Base-by-base conservation (phyloP, 2,113 vertebrate genomes). In the Pachypanchax playfairii region DNA sequence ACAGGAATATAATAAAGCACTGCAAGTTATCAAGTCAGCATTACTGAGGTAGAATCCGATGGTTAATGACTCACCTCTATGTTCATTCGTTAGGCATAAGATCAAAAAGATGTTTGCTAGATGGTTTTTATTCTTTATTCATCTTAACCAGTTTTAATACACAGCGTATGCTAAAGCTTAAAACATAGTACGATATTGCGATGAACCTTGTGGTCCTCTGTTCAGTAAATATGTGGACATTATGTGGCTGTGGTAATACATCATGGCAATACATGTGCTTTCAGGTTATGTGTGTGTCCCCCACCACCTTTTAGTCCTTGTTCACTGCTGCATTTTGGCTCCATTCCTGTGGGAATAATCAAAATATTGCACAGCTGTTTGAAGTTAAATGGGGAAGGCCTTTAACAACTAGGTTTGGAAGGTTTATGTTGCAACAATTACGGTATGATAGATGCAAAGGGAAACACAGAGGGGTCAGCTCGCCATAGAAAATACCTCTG, bases 351-450 rank as follows among this genome's bases (percentile, higher is more conserved):
- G 61, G 64, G 58, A 47, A 10, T 29, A 71, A 64, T 75, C 59
- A 59, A 65, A 65, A 43, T 52, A 31, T 42, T 56, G 42, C 53
- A 62, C 70, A 35, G 42, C 63, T 72, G 60, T 66, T 70, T 17
- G 26, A 66, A 51, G 64, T 59, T 75, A 52, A 51, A 64, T 33
- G 60, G 12, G n/a, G 31, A 36, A 60, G 63, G 44, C 22, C 33
- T 53, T 21, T 25, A 41, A 58, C 28, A 65, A 33, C 54, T 75
- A 58, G 65, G 67, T 22, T 61, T 42, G 33, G 67, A 52, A 31
- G n/a, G 42, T 47, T 59, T 39, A 15, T 63, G 38, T 56, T 48
- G 41, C 47, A 50, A n/a, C 56, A 39, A 5, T 53, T 71, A 54
- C 48, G 43, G 62, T 10, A 42, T 11, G n/a, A 55, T 56, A 2